These are phyloP conservation scores for Eurytoma californica DNA, from an alignment of 2,888 invertebrate genomes.

Conservation along the genomic window DNA sequence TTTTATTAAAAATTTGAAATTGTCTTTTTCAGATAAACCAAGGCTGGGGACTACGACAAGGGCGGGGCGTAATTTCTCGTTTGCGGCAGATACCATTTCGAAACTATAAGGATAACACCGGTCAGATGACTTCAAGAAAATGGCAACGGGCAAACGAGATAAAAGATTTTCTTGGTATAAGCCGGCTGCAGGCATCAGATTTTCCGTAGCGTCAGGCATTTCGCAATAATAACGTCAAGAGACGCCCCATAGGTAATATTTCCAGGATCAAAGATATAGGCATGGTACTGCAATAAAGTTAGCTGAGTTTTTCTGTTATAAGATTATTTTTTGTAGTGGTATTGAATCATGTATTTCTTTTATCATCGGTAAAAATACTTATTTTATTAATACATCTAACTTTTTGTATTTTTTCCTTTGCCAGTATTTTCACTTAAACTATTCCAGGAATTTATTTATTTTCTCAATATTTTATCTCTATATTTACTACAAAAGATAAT, in stretches of 20 bases:
- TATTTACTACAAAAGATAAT: too few relatives aligned
- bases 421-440: background rate
- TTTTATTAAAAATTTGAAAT: background rate
- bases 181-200: constrained; percentile 35
- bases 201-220: constrained; percentile 39
- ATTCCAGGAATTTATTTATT: too few relatives aligned
- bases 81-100: constrained; percentile 41
- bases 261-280: constrained; percentile 43
- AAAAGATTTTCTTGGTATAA: constrained; percentile 52
- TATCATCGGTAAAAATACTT: constrained; percentile 7
- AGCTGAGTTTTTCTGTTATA: constrained; percentile 33
- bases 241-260: constrained; percentile 1
- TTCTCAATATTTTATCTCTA: too few relatives aligned
- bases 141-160: constrained; percentile 51
- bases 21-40: constrained; percentile 21
- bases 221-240: constrained; percentile 6
- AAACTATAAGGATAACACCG: constrained; percentile 51
- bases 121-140: constrained; percentile 53
- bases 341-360: constrained; percentile 4
- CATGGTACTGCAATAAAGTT: constrained; percentile 28
- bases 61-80: constrained; percentile 36
- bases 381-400: background rate
- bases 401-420: background rate
- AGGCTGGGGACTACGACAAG: constrained; percentile 20
- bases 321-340: constrained; percentile 1